Base-by-base conservation (phyloP, 2,888 invertebrate genomes). In the Macrosoma leucophasiata region DNA sequence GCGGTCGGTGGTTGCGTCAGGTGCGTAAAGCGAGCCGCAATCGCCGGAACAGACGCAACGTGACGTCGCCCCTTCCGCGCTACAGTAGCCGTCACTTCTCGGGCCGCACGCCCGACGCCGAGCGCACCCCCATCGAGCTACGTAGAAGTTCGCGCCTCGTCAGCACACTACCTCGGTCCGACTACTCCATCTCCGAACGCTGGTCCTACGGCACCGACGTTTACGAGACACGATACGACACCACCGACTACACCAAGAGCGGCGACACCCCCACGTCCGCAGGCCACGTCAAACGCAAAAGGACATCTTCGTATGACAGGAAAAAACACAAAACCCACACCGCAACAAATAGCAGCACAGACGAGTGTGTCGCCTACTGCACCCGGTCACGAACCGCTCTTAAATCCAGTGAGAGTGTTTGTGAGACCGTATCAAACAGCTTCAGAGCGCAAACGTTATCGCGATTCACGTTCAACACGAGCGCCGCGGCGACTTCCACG, bases 181-280 rank as follows among this genome's bases (percentile, higher is more conserved):
- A 87, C 65, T 82, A 82, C 75, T 86, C 86, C 59, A 84, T 85
- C 49, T 77, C 85, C 53, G 87, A 86, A 69, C 86, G 86, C 63
- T 87, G 86, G 81, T 84, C 85, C 26, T 86, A 77, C 82, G 87
- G 77, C 52, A 79, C 72, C 45, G 84, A 73, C 84, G 84, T 75
- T 41, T 84, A 84, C 81, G 82, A 84, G 51, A 81, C 82, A 21
- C 81, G 82, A 53, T 79, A 73, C 60, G 78, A 77, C 40, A 66
- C 74, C 17, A 51, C 62, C 36, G 63, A 73, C 36, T 62, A 57
- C 28, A n/a, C n/a, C n/a, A 74, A 68, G 57, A 63, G 69, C 54
- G 78, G 77, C 52, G 81, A 82, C 51, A 55, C 64, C 28, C 51
- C 64, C 40, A 69, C 69, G 44, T 52, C 65, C 18, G 51, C 63